phyloP scores from a whole-genome alignment of 1,140 invertebrate genomes.

The Drosophila lini region DNA sequence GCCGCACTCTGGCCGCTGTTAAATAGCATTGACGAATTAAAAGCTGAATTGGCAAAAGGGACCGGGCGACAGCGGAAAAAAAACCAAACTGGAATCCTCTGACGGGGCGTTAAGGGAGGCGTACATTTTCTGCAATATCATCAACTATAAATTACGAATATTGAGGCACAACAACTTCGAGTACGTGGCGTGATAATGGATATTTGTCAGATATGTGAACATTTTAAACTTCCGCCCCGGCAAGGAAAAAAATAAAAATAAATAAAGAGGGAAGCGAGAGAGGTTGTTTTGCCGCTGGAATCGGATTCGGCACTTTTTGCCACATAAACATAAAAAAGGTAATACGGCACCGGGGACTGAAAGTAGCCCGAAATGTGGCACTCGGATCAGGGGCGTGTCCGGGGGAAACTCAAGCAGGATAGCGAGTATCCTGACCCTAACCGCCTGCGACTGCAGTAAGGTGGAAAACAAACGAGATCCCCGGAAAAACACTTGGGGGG shows the following conservation, averaged over 20 bases:
- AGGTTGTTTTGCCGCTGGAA: conserved; percentile 48
- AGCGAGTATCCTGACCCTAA: conserved; percentile 33
- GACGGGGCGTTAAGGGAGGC: conserved; percentile 19
- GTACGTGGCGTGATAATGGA: conserved; percentile 83
- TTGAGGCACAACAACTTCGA: conserved; percentile 66
- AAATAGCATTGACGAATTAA: conserved; percentile 80
- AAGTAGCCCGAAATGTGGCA: conserved; percentile 46
- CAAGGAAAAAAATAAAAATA: conserved; percentile 9
- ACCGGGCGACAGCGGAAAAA: conserved; percentile 18
- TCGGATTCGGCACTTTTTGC: conserved; percentile 58
- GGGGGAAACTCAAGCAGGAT: conserved; percentile 11
- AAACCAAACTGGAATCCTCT: conserved; percentile 14
- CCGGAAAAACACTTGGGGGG: conserved; percentile 3
- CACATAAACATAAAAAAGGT: conserved; percentile 81
- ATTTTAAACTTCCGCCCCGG: conserved; percentile 72
- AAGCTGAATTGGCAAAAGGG: conserved; percentile 77
- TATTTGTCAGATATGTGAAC: conserved; percentile 82
- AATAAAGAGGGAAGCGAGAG: conserved; percentile 4
- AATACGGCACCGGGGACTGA: conserved; percentile 74
- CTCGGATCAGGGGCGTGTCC: conserved; percentile 27
- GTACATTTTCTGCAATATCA: conserved; percentile 77
- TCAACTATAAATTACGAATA: conserved; percentile 83
- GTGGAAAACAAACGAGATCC: conserved; percentile 52
- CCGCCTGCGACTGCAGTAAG: conserved; percentile 57
- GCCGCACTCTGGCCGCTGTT: conserved; percentile 52